These are phyloP conservation scores for Nannoperca australis DNA, from an alignment of 2,797 vertebrate species.

Conservation along the genomic window DNA sequence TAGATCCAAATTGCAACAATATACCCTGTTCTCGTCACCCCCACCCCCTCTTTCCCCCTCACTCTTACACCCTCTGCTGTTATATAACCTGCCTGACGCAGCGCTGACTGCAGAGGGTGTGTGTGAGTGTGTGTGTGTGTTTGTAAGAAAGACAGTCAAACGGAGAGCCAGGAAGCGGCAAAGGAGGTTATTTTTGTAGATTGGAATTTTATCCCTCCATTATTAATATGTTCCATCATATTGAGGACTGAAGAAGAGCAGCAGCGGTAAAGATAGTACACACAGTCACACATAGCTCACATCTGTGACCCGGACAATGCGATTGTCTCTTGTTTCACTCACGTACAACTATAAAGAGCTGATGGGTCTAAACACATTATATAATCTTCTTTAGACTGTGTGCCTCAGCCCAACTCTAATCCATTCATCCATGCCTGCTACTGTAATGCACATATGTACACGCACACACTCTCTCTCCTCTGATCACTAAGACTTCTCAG, in stretches of 20 bases:
- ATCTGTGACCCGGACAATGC: constrained; percentile 55
- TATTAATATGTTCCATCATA: constrained; percentile 69
- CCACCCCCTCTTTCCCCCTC: constrained; percentile 38
- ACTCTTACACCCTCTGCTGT: constrained; percentile 61
- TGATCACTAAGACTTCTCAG: constrained; percentile 50
- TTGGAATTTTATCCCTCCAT: constrained; percentile 57
- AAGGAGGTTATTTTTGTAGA: constrained; percentile 58
- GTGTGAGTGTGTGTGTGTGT: constrained; percentile 51
- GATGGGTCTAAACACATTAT: constrained; percentile 69
- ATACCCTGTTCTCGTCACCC: constrained; percentile 24
- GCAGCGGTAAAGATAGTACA: constrained; percentile 21
- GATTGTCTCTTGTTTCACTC: constrained; percentile 59
- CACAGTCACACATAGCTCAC: constrained; percentile 18
- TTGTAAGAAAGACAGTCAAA: constrained; percentile 57
- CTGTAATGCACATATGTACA: constrained; percentile 57
- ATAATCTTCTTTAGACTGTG: constrained; percentile 76
- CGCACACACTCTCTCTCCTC: constrained; percentile 34
- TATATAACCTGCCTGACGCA: constrained; percentile 84
- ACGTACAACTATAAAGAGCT: constrained; percentile 54
- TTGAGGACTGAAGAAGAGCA: constrained; percentile 53
- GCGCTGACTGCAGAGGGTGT: constrained; percentile 75
- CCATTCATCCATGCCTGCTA: constrained; percentile 73
- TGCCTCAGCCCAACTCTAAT: constrained; percentile 68
- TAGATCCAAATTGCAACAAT: constrained; percentile 9
- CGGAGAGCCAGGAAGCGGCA: constrained; percentile 38